These are phyloP conservation scores for Cataglyphis altisquamis DNA, from an alignment of 2,888 invertebrate genomes.

Conservation along the genomic window DNA sequence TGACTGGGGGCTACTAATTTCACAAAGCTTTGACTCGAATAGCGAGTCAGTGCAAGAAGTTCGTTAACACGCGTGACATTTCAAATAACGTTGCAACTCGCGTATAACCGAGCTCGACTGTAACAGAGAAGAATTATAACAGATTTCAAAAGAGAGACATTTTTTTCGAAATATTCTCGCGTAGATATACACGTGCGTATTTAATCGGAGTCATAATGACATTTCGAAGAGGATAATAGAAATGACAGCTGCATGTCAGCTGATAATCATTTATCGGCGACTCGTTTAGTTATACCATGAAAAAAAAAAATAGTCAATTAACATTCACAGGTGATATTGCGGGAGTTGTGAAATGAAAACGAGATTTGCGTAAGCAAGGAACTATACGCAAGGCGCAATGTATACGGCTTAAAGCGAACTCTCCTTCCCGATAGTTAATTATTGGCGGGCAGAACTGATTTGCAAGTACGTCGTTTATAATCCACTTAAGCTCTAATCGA, in stretches of 20 bases:
- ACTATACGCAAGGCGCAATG: neutral
- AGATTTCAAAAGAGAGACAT: neutral
- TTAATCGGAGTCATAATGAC: conserved; percentile 26
- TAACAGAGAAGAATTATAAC: neutral
- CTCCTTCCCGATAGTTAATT: conserved; percentile 78
- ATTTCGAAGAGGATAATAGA: neutral
- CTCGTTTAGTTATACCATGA: no score
- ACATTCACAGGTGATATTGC: neutral
- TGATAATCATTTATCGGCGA: neutral
- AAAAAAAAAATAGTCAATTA: neutral
- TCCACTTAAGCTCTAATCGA: conserved; percentile 77
- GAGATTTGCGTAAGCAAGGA: conserved; percentile 28
- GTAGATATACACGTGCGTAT: neutral
- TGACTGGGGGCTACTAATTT: conserved; percentile 14
- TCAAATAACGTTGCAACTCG: neutral
- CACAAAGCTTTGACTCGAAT: conserved; percentile 39
- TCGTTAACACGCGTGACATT: conserved; percentile 61
- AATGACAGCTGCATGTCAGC: neutral
- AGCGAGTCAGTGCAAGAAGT: conserved; percentile 50
- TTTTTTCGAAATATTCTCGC: neutral
- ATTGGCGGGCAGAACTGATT: conserved; percentile 76
- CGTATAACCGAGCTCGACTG: neutral
- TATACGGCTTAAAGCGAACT: conserved; percentile 72
- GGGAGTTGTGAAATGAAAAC: conserved; percentile 12
- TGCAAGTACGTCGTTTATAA: conserved; percentile 78